phyloP scores from a whole-genome alignment of 2,113 vertebrate species.

The Gymnarchus niloticus region DNA sequence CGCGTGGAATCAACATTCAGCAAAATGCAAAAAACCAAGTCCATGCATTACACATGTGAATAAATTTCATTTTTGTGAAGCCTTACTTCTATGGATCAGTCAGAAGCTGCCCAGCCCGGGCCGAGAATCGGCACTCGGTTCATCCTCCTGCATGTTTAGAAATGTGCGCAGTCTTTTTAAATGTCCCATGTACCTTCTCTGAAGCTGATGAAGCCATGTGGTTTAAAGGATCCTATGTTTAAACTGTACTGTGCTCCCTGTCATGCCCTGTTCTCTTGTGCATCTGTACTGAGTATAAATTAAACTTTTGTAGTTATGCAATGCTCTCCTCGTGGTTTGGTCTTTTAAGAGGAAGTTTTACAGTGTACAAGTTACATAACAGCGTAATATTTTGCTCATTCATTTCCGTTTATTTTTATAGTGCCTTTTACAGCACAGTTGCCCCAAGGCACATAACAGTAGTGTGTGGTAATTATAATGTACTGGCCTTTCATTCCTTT shows the following conservation, averaged over 20 bases:
- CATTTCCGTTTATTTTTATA: too few relatives aligned
- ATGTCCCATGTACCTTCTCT: background rate
- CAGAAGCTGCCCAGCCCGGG: background rate
- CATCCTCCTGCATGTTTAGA: background rate
- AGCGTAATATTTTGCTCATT: too few relatives aligned
- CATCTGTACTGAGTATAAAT: conserved; percentile 13
- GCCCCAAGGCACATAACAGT: too few relatives aligned
- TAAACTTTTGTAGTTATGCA: conserved; percentile 23
- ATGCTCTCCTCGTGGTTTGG: background rate
- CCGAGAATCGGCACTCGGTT: background rate
- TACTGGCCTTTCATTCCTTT: too few relatives aligned
- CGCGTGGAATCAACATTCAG: too few relatives aligned
- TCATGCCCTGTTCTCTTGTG: background rate
- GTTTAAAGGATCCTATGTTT: background rate
- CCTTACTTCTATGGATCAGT: background rate
- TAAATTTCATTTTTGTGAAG: background rate
- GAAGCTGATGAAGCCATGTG: background rate
- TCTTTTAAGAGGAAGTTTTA: background rate
- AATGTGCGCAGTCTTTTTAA: background rate
- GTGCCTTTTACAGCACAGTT: too few relatives aligned
- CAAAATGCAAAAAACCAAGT: background rate
- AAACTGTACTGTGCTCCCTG: background rate
- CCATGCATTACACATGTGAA: conserved; percentile 5
- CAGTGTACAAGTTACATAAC: too few relatives aligned
- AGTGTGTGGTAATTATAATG: too few relatives aligned